Evolutionary conservation across 2,888 invertebrate species (phyloP).

Genomic region (Campopleginae sp.): DNA sequence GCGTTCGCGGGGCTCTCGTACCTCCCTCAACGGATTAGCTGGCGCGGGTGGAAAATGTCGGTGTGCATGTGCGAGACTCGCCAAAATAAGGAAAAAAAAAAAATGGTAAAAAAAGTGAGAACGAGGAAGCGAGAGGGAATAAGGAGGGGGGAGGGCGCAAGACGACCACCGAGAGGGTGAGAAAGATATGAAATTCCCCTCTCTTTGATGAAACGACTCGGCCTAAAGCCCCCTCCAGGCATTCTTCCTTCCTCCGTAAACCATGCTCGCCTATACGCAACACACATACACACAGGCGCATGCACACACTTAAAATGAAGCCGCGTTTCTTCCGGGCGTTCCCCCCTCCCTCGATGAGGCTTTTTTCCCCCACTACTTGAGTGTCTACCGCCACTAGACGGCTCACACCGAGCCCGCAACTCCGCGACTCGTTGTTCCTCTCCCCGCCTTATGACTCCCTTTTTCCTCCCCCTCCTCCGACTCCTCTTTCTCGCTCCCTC

Average conservation of each 20-base stretch:
- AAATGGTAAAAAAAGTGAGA: background rate
- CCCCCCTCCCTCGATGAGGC: conserved; percentile 64
- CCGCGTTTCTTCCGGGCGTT: conserved; percentile 64
- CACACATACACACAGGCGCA: conserved; percentile 24
- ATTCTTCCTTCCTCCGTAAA: conserved; percentile 63
- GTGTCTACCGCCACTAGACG: conserved; percentile 54
- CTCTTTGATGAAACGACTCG: conserved; percentile 42
- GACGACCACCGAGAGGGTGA: conserved; percentile 50
- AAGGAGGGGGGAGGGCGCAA: conserved; percentile 18
- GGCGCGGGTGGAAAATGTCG: conserved; percentile 25
- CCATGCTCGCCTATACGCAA: conserved; percentile 54
- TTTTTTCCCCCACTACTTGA: conserved; percentile 46
- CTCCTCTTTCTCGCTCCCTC: conserved; percentile 39
- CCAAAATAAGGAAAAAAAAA: background rate
- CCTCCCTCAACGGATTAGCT: conserved; percentile 54
- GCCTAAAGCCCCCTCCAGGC: conserved; percentile 59
- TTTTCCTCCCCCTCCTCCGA: conserved; percentile 43
- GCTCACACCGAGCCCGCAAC: conserved; percentile 55
- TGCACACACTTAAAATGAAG: conserved; percentile 20
- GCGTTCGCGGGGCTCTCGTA: conserved; percentile 1
- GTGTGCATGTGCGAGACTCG: conserved; percentile 6
- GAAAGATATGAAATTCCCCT: conserved; percentile 63
- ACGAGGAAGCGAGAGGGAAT: background rate
- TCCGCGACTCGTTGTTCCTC: conserved; percentile 38
- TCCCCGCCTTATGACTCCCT: conserved; percentile 47